Evolutionary conservation across 2,113 vertebrate species (phyloP).

Genomic region (Spea bombifrons): DNA sequence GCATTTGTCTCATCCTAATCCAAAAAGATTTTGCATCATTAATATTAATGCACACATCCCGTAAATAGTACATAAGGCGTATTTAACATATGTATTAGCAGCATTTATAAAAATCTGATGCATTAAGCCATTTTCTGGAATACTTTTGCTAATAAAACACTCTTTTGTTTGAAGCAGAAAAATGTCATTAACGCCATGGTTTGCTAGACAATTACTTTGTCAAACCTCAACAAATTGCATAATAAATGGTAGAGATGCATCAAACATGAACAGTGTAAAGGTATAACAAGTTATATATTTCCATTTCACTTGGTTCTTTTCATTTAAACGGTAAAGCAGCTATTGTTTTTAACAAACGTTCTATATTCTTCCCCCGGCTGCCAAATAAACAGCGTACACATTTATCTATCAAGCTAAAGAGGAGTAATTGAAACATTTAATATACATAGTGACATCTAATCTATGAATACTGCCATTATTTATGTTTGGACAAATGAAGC

Average conservation of each 20-base stretch:
- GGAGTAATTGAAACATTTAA: constrained; percentile 77
- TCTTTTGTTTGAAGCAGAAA: constrained; percentile 65
- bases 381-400: constrained; percentile 61
- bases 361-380: constrained; percentile 59
- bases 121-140: constrained; percentile 62
- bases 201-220: constrained; percentile 79
- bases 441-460: constrained; percentile 72
- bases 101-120: constrained; percentile 60
- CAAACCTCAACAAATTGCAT: constrained; percentile 77
- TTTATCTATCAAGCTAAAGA: constrained; percentile 76
- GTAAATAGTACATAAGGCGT: constrained; percentile 21
- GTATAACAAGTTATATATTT: constrained; percentile 72
- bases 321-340: constrained; percentile 60
- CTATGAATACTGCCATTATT: constrained; percentile 68
- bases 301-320: constrained; percentile 68
- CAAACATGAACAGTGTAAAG: constrained; percentile 68
- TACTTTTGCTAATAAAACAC: constrained; percentile 60
- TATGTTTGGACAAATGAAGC: constrained; percentile 56
- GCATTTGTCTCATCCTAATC: constrained; percentile 17
- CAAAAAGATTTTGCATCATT: constrained; percentile 12
- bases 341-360: constrained; percentile 67
- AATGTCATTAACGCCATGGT: constrained; percentile 68
- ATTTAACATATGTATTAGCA: constrained; percentile 51
- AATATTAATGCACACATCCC: constrained; percentile 13
- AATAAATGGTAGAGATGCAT: constrained; percentile 77